A percentile compares a stretch with the other conserved stretches of the same genome.
Conservation (phyloP, 2,113 vertebrate species). For the Junco hyemalis region DNA sequence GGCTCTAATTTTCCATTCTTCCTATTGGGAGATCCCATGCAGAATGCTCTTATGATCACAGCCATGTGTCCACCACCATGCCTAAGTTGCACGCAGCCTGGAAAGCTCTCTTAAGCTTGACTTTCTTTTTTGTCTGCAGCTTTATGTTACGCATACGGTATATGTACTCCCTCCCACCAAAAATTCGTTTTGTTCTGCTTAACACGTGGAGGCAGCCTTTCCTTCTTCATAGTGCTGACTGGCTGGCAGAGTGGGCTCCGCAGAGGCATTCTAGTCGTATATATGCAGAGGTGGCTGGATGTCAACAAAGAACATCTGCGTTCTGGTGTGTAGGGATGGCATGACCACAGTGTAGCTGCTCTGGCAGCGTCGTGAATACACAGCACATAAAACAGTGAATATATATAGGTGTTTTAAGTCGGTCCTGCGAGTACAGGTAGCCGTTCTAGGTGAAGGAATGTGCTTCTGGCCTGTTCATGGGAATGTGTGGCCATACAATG, state of each 20-base stretch:
- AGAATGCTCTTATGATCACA: rapidly evolving
- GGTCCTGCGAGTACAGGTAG: not conserved
- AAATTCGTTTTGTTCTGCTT: not conserved
- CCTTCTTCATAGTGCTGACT: not conserved
- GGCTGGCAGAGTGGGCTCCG: not conserved
- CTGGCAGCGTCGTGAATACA: rapidly evolving
- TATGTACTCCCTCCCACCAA: not conserved
- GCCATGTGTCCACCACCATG: not conserved
- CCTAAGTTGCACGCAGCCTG: not conserved
- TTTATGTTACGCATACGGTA: rapidly evolving
- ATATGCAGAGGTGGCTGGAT: not conserved
- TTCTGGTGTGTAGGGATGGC: not conserved
- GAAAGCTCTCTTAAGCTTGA: not conserved
- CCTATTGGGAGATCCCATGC: rapidly evolving
- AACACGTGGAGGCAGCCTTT: not conserved
- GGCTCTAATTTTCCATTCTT: rapidly evolving
- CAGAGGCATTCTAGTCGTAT: rapidly evolving
- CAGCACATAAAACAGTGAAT: not conserved
- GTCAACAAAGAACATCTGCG: not conserved
- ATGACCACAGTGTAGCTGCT: not conserved
- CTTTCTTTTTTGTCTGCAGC: not conserved
- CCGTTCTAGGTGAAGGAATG: not conserved
- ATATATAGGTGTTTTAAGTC: not conserved
- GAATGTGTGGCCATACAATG: rapidly evolving
- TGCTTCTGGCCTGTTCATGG: not conserved